Evolutionary conservation across 2,888 invertebrate species (phyloP), one percentile per base, ranked within the genome.

Genomic region (Rotaria sp.): DNA sequence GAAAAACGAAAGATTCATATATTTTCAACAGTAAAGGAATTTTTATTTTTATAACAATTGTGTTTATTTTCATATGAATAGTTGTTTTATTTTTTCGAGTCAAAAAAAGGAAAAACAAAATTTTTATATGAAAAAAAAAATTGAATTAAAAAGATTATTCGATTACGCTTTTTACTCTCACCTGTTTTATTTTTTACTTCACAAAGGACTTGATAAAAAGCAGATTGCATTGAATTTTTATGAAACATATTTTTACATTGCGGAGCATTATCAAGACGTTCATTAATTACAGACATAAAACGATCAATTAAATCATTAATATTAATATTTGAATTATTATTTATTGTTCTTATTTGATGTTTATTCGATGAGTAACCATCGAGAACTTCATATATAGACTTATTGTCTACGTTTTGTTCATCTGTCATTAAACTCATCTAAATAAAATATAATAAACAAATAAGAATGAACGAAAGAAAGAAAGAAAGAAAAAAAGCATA

Each of bases 171-270:
- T 50, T 24, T 24, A 52, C 21, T 52, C 45, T 45, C 45, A 80
- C 80, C 26, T 13, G n/a, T 80, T 80, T 75, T 75, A 11, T 41
- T 5, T 45, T 75, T 80, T 26, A 80, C 45, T 80, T 80, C 80
- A n/a, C 45, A 45, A 24, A 80, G 45, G 1, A 80, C 80, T 75
- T 75, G 75, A n/a, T 41, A 75, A 45, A 75, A 75, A 1, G 75
- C 75, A 4, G 75, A 41, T 41, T 75, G 26, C 38, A 80, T 26
- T 7, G 97, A 94, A 92, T 99, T 98, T 92, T 96, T 96, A 92
- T 97, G 96, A 88, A 99, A 93, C 87, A 97, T 96, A 92, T 97
- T 97, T 93, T 99, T 99, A 91, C 98, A 26, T 52, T 50, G 21
- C 26, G 30, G 41, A 21, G 52, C 48, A 45, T 41, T 38, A 15